A percentile compares a stretch with the other conserved stretches of the same genome.
These are phyloP conservation scores for Lacerta agilis DNA, from an alignment of 2,797 vertebrate genomes.

Conservation along the genomic window DNA sequence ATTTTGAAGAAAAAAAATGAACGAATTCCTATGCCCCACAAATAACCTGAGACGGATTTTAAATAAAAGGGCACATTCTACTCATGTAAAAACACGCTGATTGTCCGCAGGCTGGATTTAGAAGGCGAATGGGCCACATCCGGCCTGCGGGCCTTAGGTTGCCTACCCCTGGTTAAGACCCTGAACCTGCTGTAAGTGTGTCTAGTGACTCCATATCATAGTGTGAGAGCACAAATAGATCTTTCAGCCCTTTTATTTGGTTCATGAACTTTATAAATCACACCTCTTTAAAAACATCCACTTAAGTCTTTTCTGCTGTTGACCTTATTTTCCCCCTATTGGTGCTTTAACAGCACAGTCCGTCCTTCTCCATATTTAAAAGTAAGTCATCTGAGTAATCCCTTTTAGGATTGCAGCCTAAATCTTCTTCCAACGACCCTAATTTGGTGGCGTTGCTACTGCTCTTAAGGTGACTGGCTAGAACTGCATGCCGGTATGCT, in stretches of 20 bases:
- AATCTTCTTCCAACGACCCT: too few species aligned
- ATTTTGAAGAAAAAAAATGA: too few species aligned
- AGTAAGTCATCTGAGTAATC: neutral
- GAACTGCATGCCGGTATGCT: neutral
- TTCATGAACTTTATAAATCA: neutral
- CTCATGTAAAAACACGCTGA: too few species aligned
- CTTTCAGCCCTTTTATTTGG: neutral
- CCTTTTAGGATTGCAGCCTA: neutral
- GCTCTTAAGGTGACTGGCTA: neutral
- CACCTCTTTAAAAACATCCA: neutral
- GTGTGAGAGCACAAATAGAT: neutral
- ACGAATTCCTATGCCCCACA: too few species aligned
- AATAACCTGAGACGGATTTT: too few species aligned
- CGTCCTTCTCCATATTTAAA: too few species aligned
- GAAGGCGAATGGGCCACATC: too few species aligned
- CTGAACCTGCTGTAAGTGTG: neutral
- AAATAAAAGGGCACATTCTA: too few species aligned
- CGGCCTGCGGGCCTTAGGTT: too few species aligned
- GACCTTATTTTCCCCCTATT: neutral
- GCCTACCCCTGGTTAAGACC: neutral
- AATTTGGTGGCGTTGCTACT: neutral
- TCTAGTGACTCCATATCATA: neutral
- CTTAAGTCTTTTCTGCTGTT: neutral
- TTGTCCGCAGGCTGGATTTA: too few species aligned
- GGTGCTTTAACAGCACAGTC: neutral